These are phyloP conservation scores for Sinocyclocheilus grahami DNA, from an alignment of 2,113 vertebrate genomes.

Conservation along the genomic window DNA sequence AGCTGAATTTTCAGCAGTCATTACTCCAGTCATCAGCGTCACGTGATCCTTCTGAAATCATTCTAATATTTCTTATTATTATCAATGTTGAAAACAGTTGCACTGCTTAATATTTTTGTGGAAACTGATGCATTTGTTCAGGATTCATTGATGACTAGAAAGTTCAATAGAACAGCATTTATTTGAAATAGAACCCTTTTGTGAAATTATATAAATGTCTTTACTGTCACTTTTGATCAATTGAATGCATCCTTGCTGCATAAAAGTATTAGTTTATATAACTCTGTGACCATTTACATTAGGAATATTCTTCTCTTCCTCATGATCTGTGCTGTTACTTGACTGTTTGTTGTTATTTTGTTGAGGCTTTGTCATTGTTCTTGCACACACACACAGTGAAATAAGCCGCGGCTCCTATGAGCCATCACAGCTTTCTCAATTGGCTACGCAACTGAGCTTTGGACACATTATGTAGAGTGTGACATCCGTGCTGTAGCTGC, in stretches of 20 bases:
- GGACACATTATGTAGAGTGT: constrained; percentile 46
- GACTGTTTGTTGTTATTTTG: constrained; percentile 48
- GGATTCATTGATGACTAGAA: too few species aligned
- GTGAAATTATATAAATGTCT: too few species aligned
- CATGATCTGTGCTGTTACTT: constrained; percentile 10
- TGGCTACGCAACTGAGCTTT: constrained; percentile 47
- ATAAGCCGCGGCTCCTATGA: constrained; percentile 59
- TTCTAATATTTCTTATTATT: too few species aligned
- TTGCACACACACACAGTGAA: constrained; percentile 42
- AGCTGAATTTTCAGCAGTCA: too few species aligned
- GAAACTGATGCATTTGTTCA: too few species aligned
- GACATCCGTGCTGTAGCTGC: constrained; percentile 46
- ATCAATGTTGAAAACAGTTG: too few species aligned
- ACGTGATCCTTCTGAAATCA: too few species aligned
- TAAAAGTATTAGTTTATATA: background rate
- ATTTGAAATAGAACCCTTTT: too few species aligned
- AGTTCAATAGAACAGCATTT: too few species aligned
- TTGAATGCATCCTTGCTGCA: background rate
- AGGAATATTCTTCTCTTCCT: background rate
- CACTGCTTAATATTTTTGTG: too few species aligned
- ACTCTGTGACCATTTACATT: background rate
- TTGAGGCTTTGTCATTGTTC: constrained; percentile 48
- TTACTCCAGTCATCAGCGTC: too few species aligned
- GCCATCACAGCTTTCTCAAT: constrained; percentile 61
- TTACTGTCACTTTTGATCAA: background rate